Evolutionary conservation across 2,888 invertebrate genomes (phyloP), one percentile per base, ranked within the genome.

Genomic region (Chymomyza caudatula): DNA sequence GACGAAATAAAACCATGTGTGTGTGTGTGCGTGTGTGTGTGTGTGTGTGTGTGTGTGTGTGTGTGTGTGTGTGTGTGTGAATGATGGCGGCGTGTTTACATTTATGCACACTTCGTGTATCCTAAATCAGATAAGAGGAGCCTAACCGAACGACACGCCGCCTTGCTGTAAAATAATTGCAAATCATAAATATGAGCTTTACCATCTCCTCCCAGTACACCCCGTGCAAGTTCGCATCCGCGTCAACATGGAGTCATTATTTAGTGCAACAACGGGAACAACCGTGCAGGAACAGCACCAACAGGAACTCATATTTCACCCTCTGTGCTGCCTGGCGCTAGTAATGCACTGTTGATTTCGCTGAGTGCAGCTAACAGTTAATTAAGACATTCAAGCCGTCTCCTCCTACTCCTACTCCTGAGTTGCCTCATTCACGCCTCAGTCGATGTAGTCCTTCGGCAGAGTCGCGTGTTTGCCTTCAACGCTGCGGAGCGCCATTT

Each of bases 361-460:
- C 66, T 59, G 65, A 83, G 73, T 70, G 75, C 84, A 83, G 71
- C 77, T 55, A 81, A 71, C 84, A 78, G 81, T 80, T 83, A 81
- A 83, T 80, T 80, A 80, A 80, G 84, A 80, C 80, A 83, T 80
- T 80, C 55, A 68, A 73, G 54, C 55, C n/a, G n/a, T n/a, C 67
- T 49, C 54, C 55, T 49, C 13, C 47, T 17, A 15, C 60, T 20
- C 63, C 52, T 23, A 4, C 20, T 2, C 5, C 56, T 44, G 25
- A 17, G 47, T 43, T 25, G 42, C 56, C 49, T n/a, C 43, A 51
- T 61, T 52, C 25, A 63, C 63, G 47, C 43, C 63, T 47, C 47
- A 22, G 58, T 55, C 47, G 61, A 19, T 65, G 51, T 3, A 25
- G 44, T 56, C 43, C n/a, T 53, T 19, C 13, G 22, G 51, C 51